phyloP scores from a whole-genome alignment of 1,140 invertebrate species.

The Amyelois transitella region DNA sequence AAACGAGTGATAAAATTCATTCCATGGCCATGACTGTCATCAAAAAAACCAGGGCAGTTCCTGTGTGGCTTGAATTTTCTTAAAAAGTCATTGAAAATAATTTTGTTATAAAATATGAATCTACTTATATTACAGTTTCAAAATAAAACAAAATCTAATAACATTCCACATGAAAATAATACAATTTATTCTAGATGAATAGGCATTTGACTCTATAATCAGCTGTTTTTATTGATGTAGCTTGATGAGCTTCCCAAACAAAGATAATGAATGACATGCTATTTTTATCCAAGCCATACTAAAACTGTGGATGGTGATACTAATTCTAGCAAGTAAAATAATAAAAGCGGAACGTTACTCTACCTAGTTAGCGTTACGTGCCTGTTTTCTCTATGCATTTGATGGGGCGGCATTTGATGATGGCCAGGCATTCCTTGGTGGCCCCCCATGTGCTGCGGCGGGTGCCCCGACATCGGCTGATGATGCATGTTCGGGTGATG shows the following conservation, averaged over 20 bases:
- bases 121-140: too few species aligned
- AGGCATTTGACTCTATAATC: not conserved
- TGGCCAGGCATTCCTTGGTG: constrained; percentile 63
- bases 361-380: constrained; percentile 70
- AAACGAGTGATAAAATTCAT: too few species aligned
- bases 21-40: too few species aligned
- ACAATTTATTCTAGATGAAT: not conserved
- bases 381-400: constrained; percentile 68
- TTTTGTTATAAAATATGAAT: too few species aligned
- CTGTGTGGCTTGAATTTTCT: too few species aligned
- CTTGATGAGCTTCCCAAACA: not conserved
- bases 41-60: too few species aligned
- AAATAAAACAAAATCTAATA: too few species aligned
- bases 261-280: constrained; percentile 1
- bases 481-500: constrained; percentile 73
- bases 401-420: constrained; percentile 66
- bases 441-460: constrained; percentile 56
- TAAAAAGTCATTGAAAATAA: too few species aligned
- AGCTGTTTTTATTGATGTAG: not conserved
- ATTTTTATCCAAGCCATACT: not conserved
- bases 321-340: constrained; percentile 31
- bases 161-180: too few species aligned
- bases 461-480: constrained; percentile 68
- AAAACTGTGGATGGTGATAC: not conserved
- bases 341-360: constrained; percentile 49